A percentile compares a stretch with the other conserved stretches of the same genome.
phyloP scores from a whole-genome alignment of 2,797 vertebrate genomes.

The Crenuchus spilurus region DNA sequence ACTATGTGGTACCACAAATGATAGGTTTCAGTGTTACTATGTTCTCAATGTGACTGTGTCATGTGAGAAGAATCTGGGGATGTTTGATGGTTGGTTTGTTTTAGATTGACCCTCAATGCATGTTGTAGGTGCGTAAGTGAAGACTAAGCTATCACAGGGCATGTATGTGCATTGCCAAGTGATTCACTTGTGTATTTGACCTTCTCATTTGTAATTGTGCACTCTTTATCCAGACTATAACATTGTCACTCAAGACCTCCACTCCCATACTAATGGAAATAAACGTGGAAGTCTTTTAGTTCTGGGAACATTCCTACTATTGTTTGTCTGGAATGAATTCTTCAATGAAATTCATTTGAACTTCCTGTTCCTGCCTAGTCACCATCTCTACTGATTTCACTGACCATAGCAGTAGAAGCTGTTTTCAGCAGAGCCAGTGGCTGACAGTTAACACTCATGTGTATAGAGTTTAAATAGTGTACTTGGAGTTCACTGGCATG shows the following conservation, averaged over 20 bases:
- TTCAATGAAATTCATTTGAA: conserved; percentile 52
- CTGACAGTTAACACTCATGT: not conserved
- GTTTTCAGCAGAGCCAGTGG: not conserved
- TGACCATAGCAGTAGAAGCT: not conserved
- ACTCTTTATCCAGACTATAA: conserved; percentile 7
- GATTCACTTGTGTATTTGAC: conserved; percentile 29
- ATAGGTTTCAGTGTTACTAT: not conserved
- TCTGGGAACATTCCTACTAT: conserved; percentile 30
- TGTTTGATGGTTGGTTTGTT: not conserved
- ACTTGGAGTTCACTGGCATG: not conserved
- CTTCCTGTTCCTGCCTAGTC: conserved; percentile 38
- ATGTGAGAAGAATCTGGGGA: not conserved
- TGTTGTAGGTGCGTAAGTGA: conserved; percentile 37
- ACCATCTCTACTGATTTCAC: conserved; percentile 32
- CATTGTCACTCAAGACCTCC: conserved; percentile 25
- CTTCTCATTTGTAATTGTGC: conserved; percentile 26
- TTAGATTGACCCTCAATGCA: conserved; percentile 33
- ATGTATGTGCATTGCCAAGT: conserved; percentile 28
- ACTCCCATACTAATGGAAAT: conserved; percentile 18
- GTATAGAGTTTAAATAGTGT: not conserved
- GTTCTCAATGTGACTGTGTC: not conserved
- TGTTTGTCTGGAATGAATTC: conserved; percentile 46
- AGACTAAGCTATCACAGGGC: conserved; percentile 19
- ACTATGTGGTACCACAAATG: too few relatives aligned
- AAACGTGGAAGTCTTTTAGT: conserved; percentile 16